Evolutionary conservation across 2,113 vertebrate genomes (phyloP).

Genomic region (Columba livia): DNA sequence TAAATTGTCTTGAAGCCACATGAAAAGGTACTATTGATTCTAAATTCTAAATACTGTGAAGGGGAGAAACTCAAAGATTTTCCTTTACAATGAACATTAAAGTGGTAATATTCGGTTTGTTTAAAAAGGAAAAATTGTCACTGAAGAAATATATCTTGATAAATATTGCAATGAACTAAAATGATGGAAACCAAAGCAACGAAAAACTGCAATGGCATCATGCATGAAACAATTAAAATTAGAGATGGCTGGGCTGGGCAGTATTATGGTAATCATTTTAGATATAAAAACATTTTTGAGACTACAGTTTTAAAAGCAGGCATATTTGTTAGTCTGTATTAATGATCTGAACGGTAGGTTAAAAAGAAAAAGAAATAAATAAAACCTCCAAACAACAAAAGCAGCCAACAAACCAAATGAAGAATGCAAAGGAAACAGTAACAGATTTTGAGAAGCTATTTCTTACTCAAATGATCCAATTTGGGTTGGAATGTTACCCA

Average conservation of each 20-base stretch:
- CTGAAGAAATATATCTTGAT: background rate
- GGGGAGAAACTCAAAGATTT: background rate
- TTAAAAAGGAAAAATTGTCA: background rate
- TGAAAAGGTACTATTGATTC: constrained; percentile 12
- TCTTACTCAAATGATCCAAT: constrained; percentile 35
- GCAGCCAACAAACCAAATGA: background rate
- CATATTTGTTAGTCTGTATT: background rate
- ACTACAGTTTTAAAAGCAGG: background rate
- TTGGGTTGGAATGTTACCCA: constrained; percentile 45
- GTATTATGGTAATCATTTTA: background rate
- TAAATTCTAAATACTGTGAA: constrained; percentile 2
- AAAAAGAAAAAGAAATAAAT: background rate
- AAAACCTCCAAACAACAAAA: background rate
- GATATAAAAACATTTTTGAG: background rate
- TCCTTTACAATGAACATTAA: background rate
- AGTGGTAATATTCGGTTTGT: background rate
- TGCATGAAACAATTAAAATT: background rate
- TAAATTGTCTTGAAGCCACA: constrained; percentile 28
- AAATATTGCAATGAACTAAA: background rate
- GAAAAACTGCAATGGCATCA: background rate
- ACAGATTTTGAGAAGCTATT: constrained; percentile 55
- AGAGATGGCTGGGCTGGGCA: background rate
- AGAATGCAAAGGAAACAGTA: constrained; percentile 28
- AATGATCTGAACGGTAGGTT: background rate
- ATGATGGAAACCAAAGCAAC: background rate